Conservation (phyloP, 2,113 vertebrate genomes). For the Typhlomys cinereus region DNA sequence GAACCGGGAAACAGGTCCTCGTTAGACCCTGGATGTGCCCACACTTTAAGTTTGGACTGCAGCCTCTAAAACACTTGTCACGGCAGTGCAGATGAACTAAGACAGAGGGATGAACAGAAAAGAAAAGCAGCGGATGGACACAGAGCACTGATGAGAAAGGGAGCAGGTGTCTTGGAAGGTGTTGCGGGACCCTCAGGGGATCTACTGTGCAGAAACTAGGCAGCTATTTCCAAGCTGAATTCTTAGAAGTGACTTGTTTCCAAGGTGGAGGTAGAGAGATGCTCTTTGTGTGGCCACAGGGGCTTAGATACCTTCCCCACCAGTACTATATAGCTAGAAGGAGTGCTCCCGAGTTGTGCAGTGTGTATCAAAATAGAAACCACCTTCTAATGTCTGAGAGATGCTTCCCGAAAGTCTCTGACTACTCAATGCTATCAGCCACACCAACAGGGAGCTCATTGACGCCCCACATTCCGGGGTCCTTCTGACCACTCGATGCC, state of each 20-base stretch:
- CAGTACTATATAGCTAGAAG: background rate
- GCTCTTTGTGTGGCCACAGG: too few species aligned
- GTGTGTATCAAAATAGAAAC: constrained; percentile 34
- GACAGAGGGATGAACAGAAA: background rate
- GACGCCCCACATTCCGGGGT: background rate
- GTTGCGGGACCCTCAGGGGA: background rate
- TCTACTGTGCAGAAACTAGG: background rate
- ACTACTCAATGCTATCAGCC: constrained; percentile 29
- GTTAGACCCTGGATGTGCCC: background rate
- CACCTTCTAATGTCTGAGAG: background rate
- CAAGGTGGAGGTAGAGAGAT: background rate
- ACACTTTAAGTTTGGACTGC: background rate
- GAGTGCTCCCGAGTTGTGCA: background rate
- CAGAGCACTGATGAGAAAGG: background rate
- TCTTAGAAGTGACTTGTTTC: background rate
- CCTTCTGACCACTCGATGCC: too few species aligned
- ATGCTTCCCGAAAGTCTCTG: constrained; percentile 54
- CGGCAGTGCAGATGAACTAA: background rate
- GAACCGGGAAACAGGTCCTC: background rate
- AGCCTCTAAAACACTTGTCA: background rate
- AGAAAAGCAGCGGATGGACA: background rate
- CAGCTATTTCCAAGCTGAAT: background rate
- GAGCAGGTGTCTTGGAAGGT: background rate
- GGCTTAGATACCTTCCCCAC: background rate
- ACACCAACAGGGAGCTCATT: constrained; percentile 59